Base-by-base conservation (phyloP, 1,140 invertebrate species). In the Tachypleus tridentatus region DNA sequence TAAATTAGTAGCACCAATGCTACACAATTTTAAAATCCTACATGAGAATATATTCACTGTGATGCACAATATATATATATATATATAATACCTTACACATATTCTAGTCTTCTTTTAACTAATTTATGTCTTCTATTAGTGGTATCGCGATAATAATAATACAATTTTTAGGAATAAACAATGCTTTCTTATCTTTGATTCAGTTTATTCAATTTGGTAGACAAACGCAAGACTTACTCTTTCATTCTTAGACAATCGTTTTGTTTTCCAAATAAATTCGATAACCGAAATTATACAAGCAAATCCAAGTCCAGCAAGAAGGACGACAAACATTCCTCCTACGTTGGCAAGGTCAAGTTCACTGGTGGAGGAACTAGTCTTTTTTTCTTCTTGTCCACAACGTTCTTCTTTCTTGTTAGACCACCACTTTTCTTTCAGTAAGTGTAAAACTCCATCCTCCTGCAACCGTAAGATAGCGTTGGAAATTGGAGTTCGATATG, bases 321-420 rank as follows among this genome's bases (percentile, higher is more conserved):
- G 69, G 3, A 80, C 76, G 9, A 80, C 71, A 70, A 79, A 80
- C 66, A 80, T 78, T 29, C 79, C 79, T 9, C 78, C 76, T 49
- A 80, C 77, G 47, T 78, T 79, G 53, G 75, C 73, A 29, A 80
- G 69, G 51, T 75, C 73, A 29, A 80, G 72, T 62, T 73, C 72
- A 57, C 62, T 70, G 9, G 70, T 68, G 6, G 69, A 62, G 58
- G 73, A 73, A n/a, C 70, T 67, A 10, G 64, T 63, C 52, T 70
- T 69, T 67, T 74, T 65, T 67, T 74, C 68, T 59, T 70, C 61
- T n/a, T 69, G 63, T 68, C 87, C 91, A 75, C 93, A 97, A 5
- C n/a, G 10, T 61, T 62, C 63, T 54, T 64, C 51, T 6, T 49
- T 11, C 7, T 10, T 51, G 53, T 74, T 73, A 2, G 29, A 29